Conservation (phyloP, 2,888 invertebrate species). For the Tenthredo scrophulariae region DNA sequence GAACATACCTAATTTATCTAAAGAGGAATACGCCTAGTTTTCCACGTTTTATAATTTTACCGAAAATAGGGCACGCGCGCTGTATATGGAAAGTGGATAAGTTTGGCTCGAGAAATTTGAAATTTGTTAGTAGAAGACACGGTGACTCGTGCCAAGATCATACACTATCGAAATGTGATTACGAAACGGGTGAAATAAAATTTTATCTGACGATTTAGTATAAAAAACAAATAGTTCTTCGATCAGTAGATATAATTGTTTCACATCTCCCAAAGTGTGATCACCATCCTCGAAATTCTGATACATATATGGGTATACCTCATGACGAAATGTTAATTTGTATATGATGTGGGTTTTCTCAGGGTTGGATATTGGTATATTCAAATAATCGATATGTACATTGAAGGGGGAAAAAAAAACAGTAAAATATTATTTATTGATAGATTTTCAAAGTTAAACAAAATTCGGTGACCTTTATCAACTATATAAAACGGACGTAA, state of each 20-base stretch:
- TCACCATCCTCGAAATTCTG: background rate
- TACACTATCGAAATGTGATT: background rate
- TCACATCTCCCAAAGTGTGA: background rate
- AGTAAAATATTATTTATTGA: constrained; percentile 25
- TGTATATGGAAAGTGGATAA: background rate
- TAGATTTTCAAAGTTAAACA: background rate
- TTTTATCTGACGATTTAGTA: background rate
- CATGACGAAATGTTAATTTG: background rate
- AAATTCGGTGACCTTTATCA: background rate
- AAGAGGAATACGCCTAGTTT: background rate
- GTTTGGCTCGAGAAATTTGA: background rate
- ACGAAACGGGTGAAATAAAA: background rate
- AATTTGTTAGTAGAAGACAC: background rate
- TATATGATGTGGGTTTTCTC: background rate
- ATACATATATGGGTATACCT: background rate
- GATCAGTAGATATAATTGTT: background rate
- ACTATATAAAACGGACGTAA: background rate
- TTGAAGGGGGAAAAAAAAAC: background rate
- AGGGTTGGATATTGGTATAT: background rate
- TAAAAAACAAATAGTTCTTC: background rate
- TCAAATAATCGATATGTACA: background rate
- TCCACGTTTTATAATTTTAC: background rate
- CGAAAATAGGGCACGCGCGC: background rate
- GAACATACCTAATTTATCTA: background rate
- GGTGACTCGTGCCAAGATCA: background rate